Conservation (phyloP, 23 tunicate genomes). For the Styela clava region DNA sequence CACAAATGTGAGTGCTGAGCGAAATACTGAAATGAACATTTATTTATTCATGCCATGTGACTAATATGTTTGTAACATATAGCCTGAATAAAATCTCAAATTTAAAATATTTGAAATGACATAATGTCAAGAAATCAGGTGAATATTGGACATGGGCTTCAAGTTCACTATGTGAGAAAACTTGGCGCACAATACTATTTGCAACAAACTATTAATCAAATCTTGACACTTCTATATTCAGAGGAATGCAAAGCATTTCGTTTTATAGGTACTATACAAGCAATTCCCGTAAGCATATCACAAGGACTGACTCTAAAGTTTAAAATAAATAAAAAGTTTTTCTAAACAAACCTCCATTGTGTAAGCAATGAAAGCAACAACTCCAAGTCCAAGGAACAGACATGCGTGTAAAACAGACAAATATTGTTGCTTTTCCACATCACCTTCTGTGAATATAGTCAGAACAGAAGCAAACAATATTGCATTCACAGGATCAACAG, state of each 20-base stretch:
- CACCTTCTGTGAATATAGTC: conserved; percentile 60
- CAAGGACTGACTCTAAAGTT: neutral
- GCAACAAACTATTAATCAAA: too few relatives aligned
- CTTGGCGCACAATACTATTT: neutral
- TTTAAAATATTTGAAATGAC: too few relatives aligned
- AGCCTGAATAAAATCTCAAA: too few relatives aligned
- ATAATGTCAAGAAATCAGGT: too few relatives aligned
- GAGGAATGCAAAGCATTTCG: neutral
- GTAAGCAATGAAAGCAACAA: conserved; percentile 57
- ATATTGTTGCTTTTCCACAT: conserved; percentile 42
- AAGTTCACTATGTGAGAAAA: too few relatives aligned
- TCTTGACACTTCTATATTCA: neutral
- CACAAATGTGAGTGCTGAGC: neutral
- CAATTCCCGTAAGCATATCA: too few relatives aligned
- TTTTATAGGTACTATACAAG: neutral
- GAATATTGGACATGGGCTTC: too few relatives aligned
- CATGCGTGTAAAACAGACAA: conserved; percentile 38
- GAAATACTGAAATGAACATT: too few relatives aligned
- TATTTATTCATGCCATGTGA: too few relatives aligned
- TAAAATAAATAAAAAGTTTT: neutral
- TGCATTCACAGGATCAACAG: conserved; percentile 86
- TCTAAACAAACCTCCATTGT: conserved; percentile 44
- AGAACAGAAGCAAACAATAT: conserved; percentile 85
- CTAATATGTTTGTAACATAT: too few relatives aligned
- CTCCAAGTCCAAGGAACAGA: conserved; percentile 67